A percentile compares a stretch with the other conserved stretches of the same genome.
Evolutionary conservation across 2,797 vertebrate species (phyloP).

Genomic region (Sphaeramia orbicularis): DNA sequence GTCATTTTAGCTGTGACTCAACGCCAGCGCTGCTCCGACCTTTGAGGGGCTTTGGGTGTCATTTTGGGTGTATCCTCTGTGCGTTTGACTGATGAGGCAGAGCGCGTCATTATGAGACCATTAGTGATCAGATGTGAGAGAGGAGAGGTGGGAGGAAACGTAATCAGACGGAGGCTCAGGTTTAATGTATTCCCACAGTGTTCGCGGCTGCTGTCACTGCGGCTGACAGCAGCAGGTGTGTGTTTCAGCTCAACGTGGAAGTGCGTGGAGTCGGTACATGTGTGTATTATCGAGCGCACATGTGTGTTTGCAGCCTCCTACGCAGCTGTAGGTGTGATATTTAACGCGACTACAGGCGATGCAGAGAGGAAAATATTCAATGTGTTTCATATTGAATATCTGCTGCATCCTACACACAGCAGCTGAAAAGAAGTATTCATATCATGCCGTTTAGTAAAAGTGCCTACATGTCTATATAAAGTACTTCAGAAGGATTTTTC

Average conservation of each 20-base stretch:
- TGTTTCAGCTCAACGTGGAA: conserved; percentile 11
- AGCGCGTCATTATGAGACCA: conserved; percentile 1
- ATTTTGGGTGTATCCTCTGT: background rate
- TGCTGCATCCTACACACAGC: conserved; percentile 23
- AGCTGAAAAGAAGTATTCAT: no score
- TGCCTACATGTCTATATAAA: no score
- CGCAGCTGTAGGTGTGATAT: background rate
- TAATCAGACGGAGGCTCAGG: conserved; percentile 9
- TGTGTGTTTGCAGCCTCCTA: background rate
- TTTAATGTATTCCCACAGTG: conserved; percentile 29
- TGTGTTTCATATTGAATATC: conserved; percentile 25
- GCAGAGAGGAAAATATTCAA: conserved; percentile 16
- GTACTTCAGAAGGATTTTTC: no score
- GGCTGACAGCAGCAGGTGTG: conserved; percentile 37
- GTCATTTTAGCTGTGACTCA: background rate
- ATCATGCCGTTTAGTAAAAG: no score
- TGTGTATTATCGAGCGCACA: background rate
- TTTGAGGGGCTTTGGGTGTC: background rate
- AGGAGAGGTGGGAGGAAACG: conserved; percentile 14
- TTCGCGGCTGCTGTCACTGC: conserved; percentile 42
- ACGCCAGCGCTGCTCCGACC: background rate
- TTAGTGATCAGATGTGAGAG: conserved; percentile 13
- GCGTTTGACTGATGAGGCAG: background rate
- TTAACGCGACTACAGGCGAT: conserved; percentile 20
- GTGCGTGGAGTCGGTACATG: background rate